Conservation (phyloP, 2,888 invertebrate genomes). For the Epinotia demarniana region DNA sequence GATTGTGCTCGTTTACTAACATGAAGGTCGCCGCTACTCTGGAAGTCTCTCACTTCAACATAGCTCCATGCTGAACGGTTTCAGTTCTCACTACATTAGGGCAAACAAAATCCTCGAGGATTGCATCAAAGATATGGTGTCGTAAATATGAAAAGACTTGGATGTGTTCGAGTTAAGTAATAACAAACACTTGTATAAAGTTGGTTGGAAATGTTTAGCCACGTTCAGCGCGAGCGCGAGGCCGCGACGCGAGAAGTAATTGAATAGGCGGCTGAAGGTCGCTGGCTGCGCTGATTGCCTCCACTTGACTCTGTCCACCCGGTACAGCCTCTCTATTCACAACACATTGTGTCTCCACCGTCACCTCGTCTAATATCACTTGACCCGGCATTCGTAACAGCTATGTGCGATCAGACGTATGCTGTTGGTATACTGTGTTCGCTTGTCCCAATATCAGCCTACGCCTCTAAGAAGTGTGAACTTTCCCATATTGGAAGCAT, state of each 20-base stretch:
- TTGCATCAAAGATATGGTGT: constrained; percentile 2
- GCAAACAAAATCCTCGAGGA: neutral
- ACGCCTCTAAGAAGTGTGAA: no score
- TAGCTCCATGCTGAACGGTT: neutral
- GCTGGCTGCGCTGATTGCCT: constrained; percentile 55
- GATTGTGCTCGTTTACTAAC: constrained; percentile 14
- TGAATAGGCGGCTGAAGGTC: constrained; percentile 33
- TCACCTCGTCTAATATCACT: neutral
- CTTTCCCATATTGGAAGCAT: neutral
- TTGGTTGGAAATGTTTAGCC: constrained; percentile 24
- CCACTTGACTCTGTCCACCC: constrained; percentile 59
- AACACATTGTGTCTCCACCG: neutral
- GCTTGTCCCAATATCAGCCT: no score
- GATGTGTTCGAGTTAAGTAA: constrained; percentile 1
- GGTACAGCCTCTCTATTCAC: neutral
- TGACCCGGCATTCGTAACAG: neutral
- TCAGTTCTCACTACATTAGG: no score
- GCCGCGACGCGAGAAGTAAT: constrained; percentile 19
- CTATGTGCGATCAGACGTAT: neutral
- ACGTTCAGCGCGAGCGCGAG: neutral
- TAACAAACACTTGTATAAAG: constrained; percentile 6
- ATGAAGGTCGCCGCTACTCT: constrained; percentile 11
- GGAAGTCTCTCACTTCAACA: neutral
- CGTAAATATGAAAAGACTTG: neutral
- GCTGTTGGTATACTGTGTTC: neutral